Base-by-base conservation (phyloP, 2,113 vertebrate species). In the Nycticorax nycticorax region DNA sequence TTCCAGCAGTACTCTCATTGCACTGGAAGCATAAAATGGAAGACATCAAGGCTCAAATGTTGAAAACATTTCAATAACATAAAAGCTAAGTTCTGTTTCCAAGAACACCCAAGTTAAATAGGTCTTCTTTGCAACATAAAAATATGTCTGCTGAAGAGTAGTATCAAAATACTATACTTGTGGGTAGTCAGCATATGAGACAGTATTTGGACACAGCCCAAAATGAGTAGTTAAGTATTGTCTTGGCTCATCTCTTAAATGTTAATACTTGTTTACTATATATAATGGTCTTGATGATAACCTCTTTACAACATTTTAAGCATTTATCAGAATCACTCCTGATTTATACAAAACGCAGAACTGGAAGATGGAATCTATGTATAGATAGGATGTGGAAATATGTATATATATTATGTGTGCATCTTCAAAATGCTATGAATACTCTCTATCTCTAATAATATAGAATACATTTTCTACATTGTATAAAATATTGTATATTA, bases 201-300 rank as follows among this genome's bases (percentile, higher is more conserved):
- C 53, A 83, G 37, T 73, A 83, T 83, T 93, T 88, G 88, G 79
- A 83, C 32, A 80, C 45, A 84, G 37, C 19, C 78, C 78, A 88
- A 91, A 90, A 74, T 55, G 14, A 86, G 39, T 80, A 89, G 66
- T 33, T 88, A 62, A 92, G 81, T 53, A 93, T 74, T 85, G 71
- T 63, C 79, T 94, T 94, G 68, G 90, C 75, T 92, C 78, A 88
- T 74, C 32, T 93, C 59, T 77, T 71, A 41, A 68, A 88, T 63
- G 50, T 69, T 68, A 96, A 56, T 82, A 68, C 53, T 76, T 76
- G 47, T 96, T 83, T 93, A 66, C 62, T 88, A 37, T 53, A 85
- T 55, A 62, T 77, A 92, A 83, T 39, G 62, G 74, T 85, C 72
- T 80, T 57, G n/a, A 82, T 26, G 47, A 93, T 80, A 90, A 93